Evolutionary conservation across 1,140 invertebrate species (phyloP), one percentile per base, ranked within the genome.

Genomic region (Euwallacea similis): DNA sequence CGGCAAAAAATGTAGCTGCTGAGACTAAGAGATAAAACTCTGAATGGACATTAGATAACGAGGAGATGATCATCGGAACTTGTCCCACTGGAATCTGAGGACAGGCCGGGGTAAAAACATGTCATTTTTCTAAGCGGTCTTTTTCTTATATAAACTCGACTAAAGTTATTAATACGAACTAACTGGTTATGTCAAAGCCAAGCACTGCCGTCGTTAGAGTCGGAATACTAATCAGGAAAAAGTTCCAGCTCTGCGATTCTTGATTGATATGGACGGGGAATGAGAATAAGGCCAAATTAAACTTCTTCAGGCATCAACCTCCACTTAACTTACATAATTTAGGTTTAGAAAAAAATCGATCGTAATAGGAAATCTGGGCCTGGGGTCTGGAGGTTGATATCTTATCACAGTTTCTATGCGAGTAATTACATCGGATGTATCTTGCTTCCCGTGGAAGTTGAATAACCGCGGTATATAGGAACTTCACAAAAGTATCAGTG

Each of bases 181-280:
- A 81, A 81, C 80, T 81, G 80, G 80, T 81, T 81, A 81, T 81
- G 80, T 81, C 80, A 81, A 81, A 81, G 74, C 80, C 80, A 81
- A 81, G 79, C 79, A 79, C 79, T 74, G 78, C 70, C 77, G 68
- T 80, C 79, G 78, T 80, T 79, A 80, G 76, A 74, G 70, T 65
- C 71, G 75, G 80, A 81, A 81, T 81, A 81, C 80, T 81, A 79
- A 81, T 81, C 79, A 81, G 77, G 76, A 76, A 76, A 77, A 80
- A 75, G 56, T 73, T 71, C 71, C 69, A 55, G 64, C 56, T 61
- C 72, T 71, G 73, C 69, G 72, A 71, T 75, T 79, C 78, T 68
- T 80, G 78, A 80, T 80, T 79, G 79, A 79, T 79, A 80, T 79
- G 76, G 76, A 72, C 75, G 71, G 76, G 76, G 77, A 78, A 80